phyloP scores from a whole-genome alignment of 2,888 invertebrate genomes.

The Meteorus cinctellus region DNA sequence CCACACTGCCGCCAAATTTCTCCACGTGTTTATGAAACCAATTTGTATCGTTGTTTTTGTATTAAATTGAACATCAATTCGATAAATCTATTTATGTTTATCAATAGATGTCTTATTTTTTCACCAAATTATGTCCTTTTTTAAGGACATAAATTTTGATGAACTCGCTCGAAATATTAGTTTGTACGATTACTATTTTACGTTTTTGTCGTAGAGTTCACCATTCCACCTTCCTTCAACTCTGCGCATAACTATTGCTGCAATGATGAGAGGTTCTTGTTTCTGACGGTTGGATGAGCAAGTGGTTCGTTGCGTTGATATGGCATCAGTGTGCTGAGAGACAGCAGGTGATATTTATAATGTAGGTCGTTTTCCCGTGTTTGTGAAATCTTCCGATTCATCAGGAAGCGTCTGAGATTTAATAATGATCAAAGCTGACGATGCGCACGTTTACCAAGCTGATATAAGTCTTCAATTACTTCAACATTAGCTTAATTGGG shows the following conservation, averaged over 20 bases:
- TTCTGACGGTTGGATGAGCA: conserved; percentile 18
- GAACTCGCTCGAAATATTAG: neutral
- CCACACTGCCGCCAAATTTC: conserved; percentile 25
- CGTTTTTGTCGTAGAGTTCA: neutral
- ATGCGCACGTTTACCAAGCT: neutral
- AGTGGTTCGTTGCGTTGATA: neutral
- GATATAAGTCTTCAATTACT: conserved; percentile 61
- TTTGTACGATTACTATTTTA: too few species aligned
- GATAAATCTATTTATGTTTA: too few species aligned
- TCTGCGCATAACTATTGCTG: conserved; percentile 17
- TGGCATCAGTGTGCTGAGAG: neutral
- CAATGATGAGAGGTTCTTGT: conserved; percentile 7
- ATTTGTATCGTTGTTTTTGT: too few species aligned
- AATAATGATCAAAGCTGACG: conserved; percentile 13
- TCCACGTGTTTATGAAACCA: conserved; percentile 2
- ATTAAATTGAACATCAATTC: too few species aligned
- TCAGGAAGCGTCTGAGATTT: neutral
- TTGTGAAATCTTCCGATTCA: conserved; percentile 6
- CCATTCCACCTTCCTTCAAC: neutral
- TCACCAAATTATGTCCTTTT: too few species aligned
- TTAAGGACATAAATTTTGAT: too few species aligned
- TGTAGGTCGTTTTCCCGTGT: conserved; percentile 12
- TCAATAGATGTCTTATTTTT: too few species aligned
- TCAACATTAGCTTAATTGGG: conserved; percentile 73
- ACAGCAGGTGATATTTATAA: neutral